A percentile compares a stretch with the other conserved stretches of the same genome.
phyloP scores from a whole-genome alignment of 2,888 invertebrate genomes.

The Keiferia lycopersicella region DNA sequence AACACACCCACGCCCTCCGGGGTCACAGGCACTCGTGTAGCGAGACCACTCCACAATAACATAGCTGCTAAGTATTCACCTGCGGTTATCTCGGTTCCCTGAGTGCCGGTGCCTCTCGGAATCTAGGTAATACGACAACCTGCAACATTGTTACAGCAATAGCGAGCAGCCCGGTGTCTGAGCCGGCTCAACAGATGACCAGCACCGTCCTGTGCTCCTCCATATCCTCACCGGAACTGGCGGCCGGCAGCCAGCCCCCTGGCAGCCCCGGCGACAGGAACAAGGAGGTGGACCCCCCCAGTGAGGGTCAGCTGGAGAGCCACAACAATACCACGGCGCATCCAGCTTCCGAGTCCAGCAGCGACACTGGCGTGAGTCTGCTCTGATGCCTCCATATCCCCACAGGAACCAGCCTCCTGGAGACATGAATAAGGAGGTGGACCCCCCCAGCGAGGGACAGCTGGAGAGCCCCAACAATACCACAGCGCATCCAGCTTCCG shows the following conservation, averaged over 20 bases:
- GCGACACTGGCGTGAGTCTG: conserved; percentile 68
- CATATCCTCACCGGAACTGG: conserved; percentile 74
- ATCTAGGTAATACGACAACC: too few relatives aligned
- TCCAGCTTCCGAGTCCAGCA: conserved; percentile 66
- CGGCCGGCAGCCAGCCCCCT: conserved; percentile 33
- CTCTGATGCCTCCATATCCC: conserved; percentile 72
- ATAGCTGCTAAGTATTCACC: too few relatives aligned
- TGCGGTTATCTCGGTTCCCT: too few relatives aligned
- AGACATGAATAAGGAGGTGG: conserved; percentile 27
- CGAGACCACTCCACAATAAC: too few relatives aligned
- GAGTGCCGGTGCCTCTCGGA: too few relatives aligned
- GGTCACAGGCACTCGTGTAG: too few relatives aligned
- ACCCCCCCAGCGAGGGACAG: conserved; percentile 33
- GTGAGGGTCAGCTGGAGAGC: conserved; percentile 33
- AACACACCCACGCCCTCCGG: too few relatives aligned
- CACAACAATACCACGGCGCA: conserved; percentile 33
- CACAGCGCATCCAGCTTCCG: conserved; percentile 49
- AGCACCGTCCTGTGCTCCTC: conserved; percentile 61
- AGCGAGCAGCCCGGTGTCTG: conserved; percentile 57
- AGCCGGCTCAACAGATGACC: conserved; percentile 40
- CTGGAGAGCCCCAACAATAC: conserved; percentile 34
- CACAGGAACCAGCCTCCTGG: conserved; percentile 61
- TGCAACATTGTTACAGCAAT: conserved; percentile 46
- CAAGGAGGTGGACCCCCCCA: conserved; percentile 30
- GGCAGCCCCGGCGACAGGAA: conserved; percentile 23